phyloP scores from a whole-genome alignment of 2,888 invertebrate species.

The Campoplex nolae region DNA sequence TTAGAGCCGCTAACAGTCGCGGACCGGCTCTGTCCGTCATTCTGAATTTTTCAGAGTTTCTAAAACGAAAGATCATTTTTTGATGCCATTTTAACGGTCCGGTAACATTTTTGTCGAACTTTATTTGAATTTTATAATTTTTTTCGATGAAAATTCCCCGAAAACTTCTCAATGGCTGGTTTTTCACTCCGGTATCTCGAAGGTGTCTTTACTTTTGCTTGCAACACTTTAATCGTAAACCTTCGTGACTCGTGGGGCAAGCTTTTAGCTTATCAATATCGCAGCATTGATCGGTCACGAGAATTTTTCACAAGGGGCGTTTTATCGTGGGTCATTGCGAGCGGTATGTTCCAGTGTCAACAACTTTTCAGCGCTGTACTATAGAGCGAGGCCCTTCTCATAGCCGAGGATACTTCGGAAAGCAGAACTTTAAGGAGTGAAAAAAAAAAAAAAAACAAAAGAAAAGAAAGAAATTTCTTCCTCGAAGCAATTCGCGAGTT shows the following conservation, averaged over 20 bases:
- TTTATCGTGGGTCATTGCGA: conserved; percentile 40
- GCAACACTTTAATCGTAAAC: not conserved
- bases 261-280: conserved; percentile 55
- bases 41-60: no score
- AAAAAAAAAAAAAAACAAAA: not conserved
- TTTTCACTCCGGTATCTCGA: not conserved
- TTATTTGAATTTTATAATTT: not conserved
- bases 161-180: not conserved
- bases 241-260: conserved; percentile 13
- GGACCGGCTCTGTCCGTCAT: no score
- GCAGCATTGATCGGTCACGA: conserved; percentile 36
- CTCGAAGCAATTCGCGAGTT: conserved; percentile 39
- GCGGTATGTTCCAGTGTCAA: conserved; percentile 35
- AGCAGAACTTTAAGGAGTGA: not conserved
- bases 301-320: conserved; percentile 12
- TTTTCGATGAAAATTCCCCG: not conserved
- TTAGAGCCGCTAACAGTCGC: no score
- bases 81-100: no score
- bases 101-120: not conserved
- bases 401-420: conserved; percentile 18
- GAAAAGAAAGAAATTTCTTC: not conserved
- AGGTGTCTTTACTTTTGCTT: not conserved
- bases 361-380: not conserved
- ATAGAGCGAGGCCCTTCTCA: conserved; percentile 16
- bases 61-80: no score